Percentiles rank a stretch among this genome's conserved stretches.
phyloP scores from a whole-genome alignment of 2,888 invertebrate species.

The Keiferia lycopersicella region DNA sequence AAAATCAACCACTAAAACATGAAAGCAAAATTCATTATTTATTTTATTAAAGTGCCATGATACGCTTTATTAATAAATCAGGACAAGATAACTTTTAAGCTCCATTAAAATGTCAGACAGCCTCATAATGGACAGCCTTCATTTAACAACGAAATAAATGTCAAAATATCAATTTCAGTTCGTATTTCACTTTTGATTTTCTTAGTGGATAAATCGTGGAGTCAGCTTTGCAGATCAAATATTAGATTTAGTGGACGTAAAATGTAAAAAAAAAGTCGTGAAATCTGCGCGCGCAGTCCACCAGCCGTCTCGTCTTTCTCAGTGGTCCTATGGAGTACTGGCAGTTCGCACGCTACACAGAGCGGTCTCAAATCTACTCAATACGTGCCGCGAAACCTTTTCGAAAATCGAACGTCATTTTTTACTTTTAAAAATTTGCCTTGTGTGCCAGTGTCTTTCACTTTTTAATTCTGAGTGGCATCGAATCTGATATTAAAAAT shows the following conservation, averaged over 20 bases:
- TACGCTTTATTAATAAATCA: no score
- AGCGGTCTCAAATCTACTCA: neutral
- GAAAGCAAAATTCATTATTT: no score
- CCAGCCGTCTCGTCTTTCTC: neutral
- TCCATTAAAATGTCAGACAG: conserved; percentile 2
- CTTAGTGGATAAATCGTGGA: neutral
- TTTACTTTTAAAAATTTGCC: neutral
- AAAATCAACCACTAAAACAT: neutral
- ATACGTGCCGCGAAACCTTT: neutral
- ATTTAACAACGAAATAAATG: neutral
- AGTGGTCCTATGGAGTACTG: neutral
- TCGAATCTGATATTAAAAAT: neutral
- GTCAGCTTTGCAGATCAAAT: conserved; percentile 14
- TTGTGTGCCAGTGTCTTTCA: neutral
- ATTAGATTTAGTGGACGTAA: conserved; percentile 2
- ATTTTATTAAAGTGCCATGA: no score
- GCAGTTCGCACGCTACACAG: neutral
- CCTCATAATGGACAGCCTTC: neutral
- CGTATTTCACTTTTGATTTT: neutral
- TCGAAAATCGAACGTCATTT: neutral
- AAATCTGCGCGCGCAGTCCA: conserved; percentile 11
- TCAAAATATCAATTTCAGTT: neutral
- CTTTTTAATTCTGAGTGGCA: neutral
- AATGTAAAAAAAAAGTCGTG: conserved; percentile 5
- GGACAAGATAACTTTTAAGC: no score